A percentile compares a stretch with the other conserved stretches of the same genome.
Conservation (phyloP, 2,113 vertebrate species). For the Neomonachus schauinslandi region DNA sequence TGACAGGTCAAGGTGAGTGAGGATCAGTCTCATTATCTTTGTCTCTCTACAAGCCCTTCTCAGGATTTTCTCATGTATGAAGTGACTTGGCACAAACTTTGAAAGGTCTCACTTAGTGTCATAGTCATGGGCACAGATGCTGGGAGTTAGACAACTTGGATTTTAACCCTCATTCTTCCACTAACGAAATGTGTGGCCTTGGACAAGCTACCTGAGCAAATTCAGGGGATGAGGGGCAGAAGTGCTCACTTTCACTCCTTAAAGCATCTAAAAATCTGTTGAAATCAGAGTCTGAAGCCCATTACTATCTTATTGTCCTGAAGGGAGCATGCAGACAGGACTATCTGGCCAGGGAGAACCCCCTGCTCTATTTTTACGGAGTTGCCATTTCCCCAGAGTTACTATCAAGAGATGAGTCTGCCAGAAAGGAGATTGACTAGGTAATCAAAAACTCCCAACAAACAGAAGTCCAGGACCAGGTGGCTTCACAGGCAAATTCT, state of each 20-base stretch:
- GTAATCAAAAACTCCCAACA: neutral
- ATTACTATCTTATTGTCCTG: neutral
- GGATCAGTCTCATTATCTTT: neutral
- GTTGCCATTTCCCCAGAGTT: neutral
- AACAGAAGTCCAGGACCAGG: neutral
- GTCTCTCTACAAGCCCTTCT: neutral
- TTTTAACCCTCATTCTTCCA: neutral
- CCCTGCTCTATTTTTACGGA: neutral
- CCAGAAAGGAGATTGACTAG: neutral
- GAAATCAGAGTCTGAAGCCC: neutral
- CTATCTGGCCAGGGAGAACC: neutral
- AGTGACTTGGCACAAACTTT: neutral
- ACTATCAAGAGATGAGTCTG: neutral
- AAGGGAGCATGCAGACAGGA: neutral
- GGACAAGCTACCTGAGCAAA: neutral
- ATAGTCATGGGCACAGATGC: neutral
- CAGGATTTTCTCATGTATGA: neutral
- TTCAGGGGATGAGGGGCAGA: neutral
- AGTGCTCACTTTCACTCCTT: neutral
- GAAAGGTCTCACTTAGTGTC: neutral
- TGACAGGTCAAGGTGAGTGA: neutral
- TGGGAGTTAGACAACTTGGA: neutral
- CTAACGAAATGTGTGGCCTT: conserved; percentile 2
- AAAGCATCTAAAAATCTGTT: neutral
- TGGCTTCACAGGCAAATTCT: neutral